Base-by-base conservation (phyloP, 1,140 invertebrate species). In the Leptopilina boulardi region DNA sequence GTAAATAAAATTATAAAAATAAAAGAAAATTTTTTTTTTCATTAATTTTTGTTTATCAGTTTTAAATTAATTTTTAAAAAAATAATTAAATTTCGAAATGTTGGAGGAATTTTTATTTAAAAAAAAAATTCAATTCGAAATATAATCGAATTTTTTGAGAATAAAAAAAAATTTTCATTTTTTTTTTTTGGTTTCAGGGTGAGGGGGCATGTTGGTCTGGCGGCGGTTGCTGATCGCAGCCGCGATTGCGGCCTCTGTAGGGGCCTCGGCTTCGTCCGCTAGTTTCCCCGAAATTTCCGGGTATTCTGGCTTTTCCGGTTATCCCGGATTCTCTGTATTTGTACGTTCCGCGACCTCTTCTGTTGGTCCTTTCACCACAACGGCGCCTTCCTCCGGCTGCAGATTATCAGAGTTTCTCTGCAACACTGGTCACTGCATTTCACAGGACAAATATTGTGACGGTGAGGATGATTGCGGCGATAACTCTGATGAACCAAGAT, bases 401-500 rank as follows among this genome's bases (percentile, higher is more conserved):
- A 89, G 91, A 72, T 87, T 92, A 21, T 94, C 93, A 41, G 93
- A 94, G 85, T 93, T 90, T 84, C 91, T 91, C 74, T 96, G 95
- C 89, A 93, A 93, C 82, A 94, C 94, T 38, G 94, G 94, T 44
- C 92, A 93, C 81, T 97, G 96, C 89, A 92, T 96, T 80, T 93
- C 94, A 8, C 91, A 94, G 84, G 95, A 96, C 88, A 94, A 94
- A 82, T 96, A 93, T 89, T 96, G 96, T 88, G 95, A 97, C 86
- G 95, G 95, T 5, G 92, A 94, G 75, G 93, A 95, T 82, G 95
- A 97, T 88, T 97, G 96, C 85, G 92, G 93, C 2, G 95, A 96
- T 88, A 94, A 94, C 83, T 95, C 94, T 72, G 95, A 96, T 87
- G 96, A 97, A 88, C 94, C 94, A 0, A 92, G 92, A 86, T 93